phyloP scores from a whole-genome alignment of 1,140 invertebrate species.

The Carposina sasakii region DNA sequence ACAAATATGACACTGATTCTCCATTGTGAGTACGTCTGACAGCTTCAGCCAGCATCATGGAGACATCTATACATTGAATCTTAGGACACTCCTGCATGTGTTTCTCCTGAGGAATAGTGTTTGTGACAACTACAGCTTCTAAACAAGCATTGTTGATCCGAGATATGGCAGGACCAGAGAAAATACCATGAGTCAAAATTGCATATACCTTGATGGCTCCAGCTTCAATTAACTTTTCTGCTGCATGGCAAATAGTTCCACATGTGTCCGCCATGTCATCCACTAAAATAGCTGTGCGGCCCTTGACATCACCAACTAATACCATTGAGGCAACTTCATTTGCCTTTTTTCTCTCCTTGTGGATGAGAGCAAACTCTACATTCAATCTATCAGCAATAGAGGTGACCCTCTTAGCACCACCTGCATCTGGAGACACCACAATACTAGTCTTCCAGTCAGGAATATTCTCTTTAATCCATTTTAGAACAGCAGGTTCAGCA shows the following conservation, averaged over 20 bases:
- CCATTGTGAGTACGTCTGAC: slow-evolving; percentile 97
- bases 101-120: slow-evolving; percentile 98
- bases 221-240: slow-evolving; percentile 96
- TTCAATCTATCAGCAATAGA: slow-evolving; percentile 91
- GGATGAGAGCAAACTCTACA: slow-evolving; percentile 99
- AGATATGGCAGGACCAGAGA: slow-evolving; percentile 96
- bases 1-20: slow-evolving; percentile 96
- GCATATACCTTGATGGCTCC: slow-evolving; percentile 96
- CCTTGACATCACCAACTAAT: slow-evolving; percentile 97
- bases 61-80: slow-evolving; percentile 96
- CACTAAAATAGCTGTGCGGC: slow-evolving; percentile 96
- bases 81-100: slow-evolving; percentile 98
- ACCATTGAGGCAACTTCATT: slow-evolving; percentile 99
- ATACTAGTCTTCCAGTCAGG: slow-evolving; percentile 97
- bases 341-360: slow-evolving; percentile 98
- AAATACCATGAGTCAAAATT: slow-evolving; percentile 99
- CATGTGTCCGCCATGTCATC: slow-evolving; percentile 99
- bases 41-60: slow-evolving; percentile 98
- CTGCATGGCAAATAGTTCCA: slow-evolving; percentile 98
- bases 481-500: slow-evolving; percentile 98
- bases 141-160: slow-evolving; percentile 98
- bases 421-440: slow-evolving; percentile 99
- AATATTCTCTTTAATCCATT: slow-evolving; percentile 99
- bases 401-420: slow-evolving; percentile 90
- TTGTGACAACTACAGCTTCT: slow-evolving; percentile 98